Percentiles rank a stretch among this genome's conserved stretches.
These are phyloP conservation scores for Phlogophora meticulosa DNA, from an alignment of 2,888 invertebrate species.

Conservation along the genomic window DNA sequence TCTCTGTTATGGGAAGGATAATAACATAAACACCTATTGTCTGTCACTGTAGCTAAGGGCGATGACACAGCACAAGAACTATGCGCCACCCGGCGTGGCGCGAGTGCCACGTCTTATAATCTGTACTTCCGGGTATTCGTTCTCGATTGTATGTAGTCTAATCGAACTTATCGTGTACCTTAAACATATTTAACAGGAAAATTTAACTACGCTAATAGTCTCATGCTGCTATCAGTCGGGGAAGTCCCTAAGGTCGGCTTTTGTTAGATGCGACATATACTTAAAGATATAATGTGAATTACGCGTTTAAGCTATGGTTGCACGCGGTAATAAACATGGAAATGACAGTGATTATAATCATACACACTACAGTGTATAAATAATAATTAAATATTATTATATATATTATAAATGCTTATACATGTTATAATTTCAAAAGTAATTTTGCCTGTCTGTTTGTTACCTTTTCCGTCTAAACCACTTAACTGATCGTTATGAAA, in stretches of 20 bases:
- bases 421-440: no score
- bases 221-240: neutral
- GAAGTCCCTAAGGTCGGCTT: constrained; percentile 2
- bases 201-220: neutral
- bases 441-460: no score
- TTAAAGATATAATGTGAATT: neutral
- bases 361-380: no score
- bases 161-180: neutral
- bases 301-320: no score
- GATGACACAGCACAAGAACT: constrained; percentile 29
- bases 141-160: neutral
- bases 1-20: neutral
- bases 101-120: constrained; percentile 21
- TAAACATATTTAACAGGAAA: constrained; percentile 27
- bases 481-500: no score
- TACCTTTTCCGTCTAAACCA: no score
- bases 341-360: no score
- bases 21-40: constrained; percentile 15
- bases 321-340: no score
- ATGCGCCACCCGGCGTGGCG: neutral
- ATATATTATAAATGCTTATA: no score
- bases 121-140: constrained; percentile 21
- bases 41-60: constrained; percentile 22
- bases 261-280: neutral
- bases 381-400: no score